Evolutionary conservation across 2,113 vertebrate genomes (phyloP).

Genomic region (Phalacrocorax pelagicus): DNA sequence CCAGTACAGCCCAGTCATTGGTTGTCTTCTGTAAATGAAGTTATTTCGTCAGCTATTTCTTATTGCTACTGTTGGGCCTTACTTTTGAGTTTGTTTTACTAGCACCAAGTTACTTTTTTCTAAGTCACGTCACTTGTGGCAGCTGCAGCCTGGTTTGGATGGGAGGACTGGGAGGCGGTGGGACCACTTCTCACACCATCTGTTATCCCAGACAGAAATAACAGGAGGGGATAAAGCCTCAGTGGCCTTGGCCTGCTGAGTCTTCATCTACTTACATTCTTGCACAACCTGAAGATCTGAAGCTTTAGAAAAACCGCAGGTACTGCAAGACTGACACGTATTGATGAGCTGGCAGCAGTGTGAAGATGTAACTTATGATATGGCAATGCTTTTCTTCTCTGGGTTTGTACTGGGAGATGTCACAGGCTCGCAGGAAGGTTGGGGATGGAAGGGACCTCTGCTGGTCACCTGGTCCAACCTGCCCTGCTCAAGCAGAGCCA

Average conservation of each 20-base stretch:
- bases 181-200: neutral
- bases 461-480: neutral
- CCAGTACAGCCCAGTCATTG: neutral
- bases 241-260: neutral
- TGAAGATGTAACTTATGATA: neutral
- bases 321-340: neutral
- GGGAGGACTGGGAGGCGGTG: too few relatives aligned
- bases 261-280: neutral
- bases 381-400: neutral
- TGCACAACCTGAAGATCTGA: neutral
- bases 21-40: neutral
- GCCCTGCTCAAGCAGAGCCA: neutral
- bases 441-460: neutral
- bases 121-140: fast-evolving
- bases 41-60: neutral
- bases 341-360: neutral
- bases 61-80: neutral
- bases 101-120: neutral
- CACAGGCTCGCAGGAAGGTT: neutral
- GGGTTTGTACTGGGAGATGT: neutral
- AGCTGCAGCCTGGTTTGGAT: neutral
- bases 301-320: neutral
- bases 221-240: neutral
- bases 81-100: neutral
- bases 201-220: neutral